phyloP scores from a whole-genome alignment of 1,140 invertebrate genomes.

The Drosophila bipectinata region DNA sequence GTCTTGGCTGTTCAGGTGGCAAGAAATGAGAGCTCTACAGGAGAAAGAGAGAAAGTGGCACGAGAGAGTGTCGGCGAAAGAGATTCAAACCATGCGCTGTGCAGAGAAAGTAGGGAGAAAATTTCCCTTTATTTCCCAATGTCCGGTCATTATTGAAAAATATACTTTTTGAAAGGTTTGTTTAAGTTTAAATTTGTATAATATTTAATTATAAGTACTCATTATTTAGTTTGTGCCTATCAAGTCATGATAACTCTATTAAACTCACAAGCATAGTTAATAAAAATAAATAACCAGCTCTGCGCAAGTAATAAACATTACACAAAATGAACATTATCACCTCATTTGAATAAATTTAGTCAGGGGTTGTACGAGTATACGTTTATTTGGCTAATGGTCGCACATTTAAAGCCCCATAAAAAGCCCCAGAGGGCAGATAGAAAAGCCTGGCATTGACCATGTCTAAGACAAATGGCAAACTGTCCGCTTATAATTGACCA shows the following conservation, averaged over 20 bases:
- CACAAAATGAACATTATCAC: conserved; percentile 56
- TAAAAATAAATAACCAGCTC: neutral
- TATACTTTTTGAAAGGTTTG: neutral
- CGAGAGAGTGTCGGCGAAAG: neutral
- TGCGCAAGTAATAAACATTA: conserved; percentile 14
- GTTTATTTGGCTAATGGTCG: conserved; percentile 58
- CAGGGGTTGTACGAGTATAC: conserved; percentile 2
- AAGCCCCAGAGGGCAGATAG: conserved; percentile 40
- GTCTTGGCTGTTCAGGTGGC: conserved; percentile 35
- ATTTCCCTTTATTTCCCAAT: conserved; percentile 30
- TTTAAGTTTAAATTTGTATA: neutral
- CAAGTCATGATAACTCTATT: neutral
- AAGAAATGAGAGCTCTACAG: conserved; percentile 20
- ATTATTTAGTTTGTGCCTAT: neutral
- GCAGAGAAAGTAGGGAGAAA: conserved; percentile 3
- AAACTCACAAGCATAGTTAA: neutral
- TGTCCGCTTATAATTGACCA: conserved; percentile 77
- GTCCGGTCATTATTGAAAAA: neutral
- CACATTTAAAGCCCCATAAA: conserved; percentile 66
- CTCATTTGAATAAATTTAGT: conserved; percentile 71
- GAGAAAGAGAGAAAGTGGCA: conserved; percentile 3
- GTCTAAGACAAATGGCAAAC: conserved; percentile 75
- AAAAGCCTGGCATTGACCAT: conserved; percentile 30
- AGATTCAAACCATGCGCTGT: conserved; percentile 29
- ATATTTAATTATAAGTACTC: neutral